Evolutionary conservation across 2,888 invertebrate species (phyloP).

Genomic region (Ypsolopha scabrella): DNA sequence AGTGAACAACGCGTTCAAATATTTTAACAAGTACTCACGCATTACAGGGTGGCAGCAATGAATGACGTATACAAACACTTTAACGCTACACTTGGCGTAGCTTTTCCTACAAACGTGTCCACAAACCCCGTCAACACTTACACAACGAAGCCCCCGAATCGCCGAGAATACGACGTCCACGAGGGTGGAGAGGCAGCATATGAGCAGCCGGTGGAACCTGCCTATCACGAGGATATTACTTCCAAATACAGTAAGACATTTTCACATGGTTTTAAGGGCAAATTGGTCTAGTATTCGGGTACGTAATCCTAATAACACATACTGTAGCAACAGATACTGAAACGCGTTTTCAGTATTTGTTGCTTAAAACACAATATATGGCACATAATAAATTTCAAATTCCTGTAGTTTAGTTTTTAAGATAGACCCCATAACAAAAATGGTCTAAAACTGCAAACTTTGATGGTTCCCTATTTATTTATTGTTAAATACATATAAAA

Average conservation of each 20-base stretch:
- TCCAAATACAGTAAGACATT: slow-evolving; percentile 46
- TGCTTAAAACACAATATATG: no score
- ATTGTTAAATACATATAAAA: no score
- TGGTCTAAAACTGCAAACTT: no score
- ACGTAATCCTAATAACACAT: no score
- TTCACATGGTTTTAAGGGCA: neutral
- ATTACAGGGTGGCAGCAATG: slow-evolving; percentile 73
- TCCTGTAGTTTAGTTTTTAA: no score
- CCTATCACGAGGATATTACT: slow-evolving; percentile 27
- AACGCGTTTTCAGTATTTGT: no score
- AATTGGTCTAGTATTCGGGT: no score
- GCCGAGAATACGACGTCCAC: slow-evolving; percentile 65
- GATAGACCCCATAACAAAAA: no score
- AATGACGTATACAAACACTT: slow-evolving; percentile 78
- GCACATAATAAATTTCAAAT: no score
- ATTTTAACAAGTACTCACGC: neutral
- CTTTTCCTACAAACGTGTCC: slow-evolving; percentile 9
- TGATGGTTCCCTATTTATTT: no score
- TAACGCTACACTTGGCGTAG: slow-evolving; percentile 32
- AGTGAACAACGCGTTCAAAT: neutral
- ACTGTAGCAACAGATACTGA: no score
- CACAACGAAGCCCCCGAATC: slow-evolving; percentile 4
- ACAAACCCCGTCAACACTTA: slow-evolving; percentile 16
- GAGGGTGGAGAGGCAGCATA: slow-evolving; percentile 71
- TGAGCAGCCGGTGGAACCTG: slow-evolving; percentile 20